Conservation (phyloP, 2,113 vertebrate genomes). For the Riparia riparia region DNA sequence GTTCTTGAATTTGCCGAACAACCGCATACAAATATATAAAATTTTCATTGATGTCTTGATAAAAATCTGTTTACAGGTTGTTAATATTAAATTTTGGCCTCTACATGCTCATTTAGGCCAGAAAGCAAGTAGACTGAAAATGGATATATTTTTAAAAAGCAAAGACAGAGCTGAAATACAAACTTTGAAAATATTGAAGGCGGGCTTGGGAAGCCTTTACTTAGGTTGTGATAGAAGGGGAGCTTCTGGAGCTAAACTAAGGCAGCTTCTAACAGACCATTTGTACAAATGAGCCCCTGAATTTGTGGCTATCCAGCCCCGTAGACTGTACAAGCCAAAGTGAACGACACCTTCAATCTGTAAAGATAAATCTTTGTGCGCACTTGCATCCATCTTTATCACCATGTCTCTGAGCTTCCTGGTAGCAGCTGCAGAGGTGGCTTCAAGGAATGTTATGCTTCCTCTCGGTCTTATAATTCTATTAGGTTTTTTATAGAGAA, state of each 20-base stretch:
- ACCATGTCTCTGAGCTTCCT: neutral
- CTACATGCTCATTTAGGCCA: neutral
- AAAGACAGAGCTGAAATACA: neutral
- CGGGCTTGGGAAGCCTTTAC: neutral
- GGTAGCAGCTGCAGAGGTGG: neutral
- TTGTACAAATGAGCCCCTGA: neutral
- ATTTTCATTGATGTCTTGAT: slow-evolving; percentile 38
- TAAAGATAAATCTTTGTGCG: neutral
- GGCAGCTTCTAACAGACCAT: neutral
- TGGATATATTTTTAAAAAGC: neutral
- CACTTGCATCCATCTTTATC: neutral
- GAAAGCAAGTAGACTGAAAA: neutral
- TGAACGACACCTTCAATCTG: neutral
- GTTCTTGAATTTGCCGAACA: slow-evolving; percentile 59
- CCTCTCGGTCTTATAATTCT: neutral
- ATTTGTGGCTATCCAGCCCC: neutral
- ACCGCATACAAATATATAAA: neutral
- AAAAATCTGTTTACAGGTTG: slow-evolving; percentile 2
- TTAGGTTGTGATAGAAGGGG: neutral
- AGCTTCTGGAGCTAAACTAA: neutral
- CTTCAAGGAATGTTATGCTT: neutral
- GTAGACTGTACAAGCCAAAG: neutral
- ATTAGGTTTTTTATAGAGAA: neutral
- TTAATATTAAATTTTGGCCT: neutral
- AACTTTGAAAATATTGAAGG: neutral